Conservation (phyloP, 1,140 invertebrate genomes). For the Nephila pilipes region DNA sequence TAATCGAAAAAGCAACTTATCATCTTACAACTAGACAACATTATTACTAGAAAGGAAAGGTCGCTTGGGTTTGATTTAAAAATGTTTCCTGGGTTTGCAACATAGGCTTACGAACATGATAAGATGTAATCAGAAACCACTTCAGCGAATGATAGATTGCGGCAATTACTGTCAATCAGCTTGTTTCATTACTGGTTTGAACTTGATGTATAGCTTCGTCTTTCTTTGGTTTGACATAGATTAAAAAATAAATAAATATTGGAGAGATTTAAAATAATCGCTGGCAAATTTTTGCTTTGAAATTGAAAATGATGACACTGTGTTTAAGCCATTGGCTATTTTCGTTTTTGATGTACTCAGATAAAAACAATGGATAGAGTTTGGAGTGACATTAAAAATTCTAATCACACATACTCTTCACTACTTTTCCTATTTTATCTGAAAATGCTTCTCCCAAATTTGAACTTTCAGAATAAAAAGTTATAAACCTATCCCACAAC, state of each 20-base stretch:
- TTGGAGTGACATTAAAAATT: no score
- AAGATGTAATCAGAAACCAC: constrained; percentile 27
- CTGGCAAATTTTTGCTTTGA: neutral
- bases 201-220: constrained; percentile 10
- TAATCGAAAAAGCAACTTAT: neutral
- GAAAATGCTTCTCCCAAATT: no score
- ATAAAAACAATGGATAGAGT: no score
- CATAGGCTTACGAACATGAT: neutral
- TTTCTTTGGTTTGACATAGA: neutral
- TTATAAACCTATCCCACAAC: no score
- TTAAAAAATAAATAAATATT: neutral
- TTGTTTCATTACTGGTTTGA: constrained; percentile 27
- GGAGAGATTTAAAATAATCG: neutral
- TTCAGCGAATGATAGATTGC: constrained; percentile 21
- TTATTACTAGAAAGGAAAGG: neutral
- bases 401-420: no score
- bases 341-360: no score
- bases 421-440: no score
- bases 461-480: no score
- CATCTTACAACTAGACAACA: neutral
- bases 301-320: no score
- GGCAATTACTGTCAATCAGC: constrained; percentile 55
- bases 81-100: neutral
- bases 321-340: no score
- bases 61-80: neutral